These are phyloP conservation scores for Osmerus eperlanus DNA, from an alignment of 2,113 vertebrate genomes.

Conservation along the genomic window DNA sequence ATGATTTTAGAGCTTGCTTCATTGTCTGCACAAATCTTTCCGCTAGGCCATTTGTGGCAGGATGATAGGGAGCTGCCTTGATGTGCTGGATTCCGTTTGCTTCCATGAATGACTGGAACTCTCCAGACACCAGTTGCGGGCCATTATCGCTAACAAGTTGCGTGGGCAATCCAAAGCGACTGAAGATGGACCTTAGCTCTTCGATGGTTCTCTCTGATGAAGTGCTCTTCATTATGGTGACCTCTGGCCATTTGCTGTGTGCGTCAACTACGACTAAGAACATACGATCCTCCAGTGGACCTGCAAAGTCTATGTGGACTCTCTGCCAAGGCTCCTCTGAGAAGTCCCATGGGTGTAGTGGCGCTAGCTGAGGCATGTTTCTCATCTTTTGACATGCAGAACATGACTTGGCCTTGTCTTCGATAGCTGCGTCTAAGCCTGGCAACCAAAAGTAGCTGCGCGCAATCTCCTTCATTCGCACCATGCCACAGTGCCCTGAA, in stretches of 20 bases:
- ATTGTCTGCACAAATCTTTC: constrained; percentile 23
- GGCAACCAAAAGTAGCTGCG: constrained; percentile 18
- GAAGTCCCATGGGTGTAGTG: constrained; percentile 9
- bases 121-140: constrained; percentile 63
- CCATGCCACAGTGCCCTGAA: constrained; percentile 18
- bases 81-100: no score
- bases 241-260: constrained; percentile 13
- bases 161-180: background rate
- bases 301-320: constrained; percentile 17
- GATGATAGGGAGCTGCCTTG: background rate
- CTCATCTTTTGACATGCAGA: constrained; percentile 9
- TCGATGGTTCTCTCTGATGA: no score
- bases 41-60: constrained; percentile 2
- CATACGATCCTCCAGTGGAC: constrained; percentile 5
- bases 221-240: no score
- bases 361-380: constrained; percentile 7
- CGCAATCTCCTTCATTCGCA: constrained; percentile 24
- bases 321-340: constrained; percentile 15
- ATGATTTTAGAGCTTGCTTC: constrained; percentile 15
- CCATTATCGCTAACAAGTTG: constrained; percentile 29
- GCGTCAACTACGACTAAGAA: constrained; percentile 5
- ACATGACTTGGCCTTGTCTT: constrained; percentile 9
- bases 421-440: constrained; percentile 19
- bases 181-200: no score
- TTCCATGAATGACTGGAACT: no score